phyloP scores from a whole-genome alignment of 2,113 vertebrate species.

The Colinus virginianus region DNA sequence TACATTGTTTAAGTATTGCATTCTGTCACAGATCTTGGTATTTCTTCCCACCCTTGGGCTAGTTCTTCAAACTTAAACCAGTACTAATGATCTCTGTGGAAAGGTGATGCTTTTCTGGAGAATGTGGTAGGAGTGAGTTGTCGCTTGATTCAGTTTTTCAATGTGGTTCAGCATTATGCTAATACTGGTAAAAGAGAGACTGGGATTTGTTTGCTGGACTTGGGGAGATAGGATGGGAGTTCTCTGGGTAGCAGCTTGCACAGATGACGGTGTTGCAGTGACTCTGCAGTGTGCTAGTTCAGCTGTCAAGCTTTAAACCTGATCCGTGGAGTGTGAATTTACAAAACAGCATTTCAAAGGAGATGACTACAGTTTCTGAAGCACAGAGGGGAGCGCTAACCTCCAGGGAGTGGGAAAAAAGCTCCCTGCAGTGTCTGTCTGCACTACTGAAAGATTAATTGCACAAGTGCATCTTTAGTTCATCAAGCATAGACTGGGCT shows the following conservation, averaged over 20 bases:
- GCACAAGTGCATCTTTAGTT: fast-evolving
- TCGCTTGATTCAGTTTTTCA: not conserved
- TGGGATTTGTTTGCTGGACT: not conserved
- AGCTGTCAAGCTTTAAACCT: not conserved
- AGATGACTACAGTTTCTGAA: not conserved
- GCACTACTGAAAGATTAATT: not conserved
- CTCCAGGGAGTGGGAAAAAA: not conserved
- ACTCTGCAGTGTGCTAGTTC: not conserved
- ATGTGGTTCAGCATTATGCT: not conserved
- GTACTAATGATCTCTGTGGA: not conserved
- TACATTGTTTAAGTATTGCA: not conserved
- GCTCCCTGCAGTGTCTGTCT: not conserved
- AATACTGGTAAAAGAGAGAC: not conserved
- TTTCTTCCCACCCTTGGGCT: not conserved
- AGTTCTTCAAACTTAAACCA: not conserved
- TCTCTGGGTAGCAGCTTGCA: not conserved
- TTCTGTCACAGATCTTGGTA: not conserved
- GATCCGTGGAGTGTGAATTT: not conserved
- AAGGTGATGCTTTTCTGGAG: not conserved
- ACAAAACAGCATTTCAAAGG: not conserved
- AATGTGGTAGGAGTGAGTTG: not conserved
- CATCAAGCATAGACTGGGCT: fast-evolving
- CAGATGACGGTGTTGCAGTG: not conserved
- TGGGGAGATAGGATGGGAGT: not conserved
- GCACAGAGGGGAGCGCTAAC: fast-evolving